Evolutionary conservation across 1,140 invertebrate genomes (phyloP).

Genomic region (Aphelenchoides avenae): DNA sequence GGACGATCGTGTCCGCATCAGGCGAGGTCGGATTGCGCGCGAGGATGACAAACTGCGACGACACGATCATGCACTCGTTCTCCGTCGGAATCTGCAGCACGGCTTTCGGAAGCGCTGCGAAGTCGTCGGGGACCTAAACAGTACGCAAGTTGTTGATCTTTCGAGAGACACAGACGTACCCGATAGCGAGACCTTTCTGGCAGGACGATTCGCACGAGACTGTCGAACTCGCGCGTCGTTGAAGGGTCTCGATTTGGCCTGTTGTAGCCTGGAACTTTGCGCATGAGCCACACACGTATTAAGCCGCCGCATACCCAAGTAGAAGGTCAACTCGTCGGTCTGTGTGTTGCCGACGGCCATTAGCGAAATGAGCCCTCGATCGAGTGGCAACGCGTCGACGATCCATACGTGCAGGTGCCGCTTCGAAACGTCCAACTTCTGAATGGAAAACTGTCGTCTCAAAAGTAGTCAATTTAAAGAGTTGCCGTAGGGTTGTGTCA

Average conservation of each 20-base stretch:
- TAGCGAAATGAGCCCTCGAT: slow-evolving; percentile 24
- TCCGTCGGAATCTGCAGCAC: slow-evolving; percentile 16
- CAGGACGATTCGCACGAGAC: neutral
- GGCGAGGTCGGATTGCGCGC: neutral
- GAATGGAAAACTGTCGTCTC: slow-evolving; percentile 7
- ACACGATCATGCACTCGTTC: slow-evolving; percentile 21
- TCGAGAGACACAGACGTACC: no score
- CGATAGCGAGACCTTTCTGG: slow-evolving; percentile 15
- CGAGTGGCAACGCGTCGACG: slow-evolving; percentile 24
- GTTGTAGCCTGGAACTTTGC: no score
- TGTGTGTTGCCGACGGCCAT: slow-evolving; percentile 12
- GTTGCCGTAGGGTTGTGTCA: no score
- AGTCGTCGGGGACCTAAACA: no score
- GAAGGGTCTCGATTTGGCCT: neutral
- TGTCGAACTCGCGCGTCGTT: slow-evolving; percentile 2
- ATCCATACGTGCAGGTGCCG: slow-evolving; percentile 12
- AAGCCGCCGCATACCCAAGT: slow-evolving; percentile 15
- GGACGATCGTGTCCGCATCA: slow-evolving; percentile 3
- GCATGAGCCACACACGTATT: no score
- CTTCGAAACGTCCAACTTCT: slow-evolving; percentile 6
- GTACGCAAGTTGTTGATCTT: no score
- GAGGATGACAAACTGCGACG: slow-evolving; percentile 17
- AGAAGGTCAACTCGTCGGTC: slow-evolving; percentile 17
- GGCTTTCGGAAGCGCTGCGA: slow-evolving; percentile 16
- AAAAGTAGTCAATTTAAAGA: no score